Evolutionary conservation across 2,888 invertebrate genomes (phyloP).

Genomic region (Epinotia demarniana): DNA sequence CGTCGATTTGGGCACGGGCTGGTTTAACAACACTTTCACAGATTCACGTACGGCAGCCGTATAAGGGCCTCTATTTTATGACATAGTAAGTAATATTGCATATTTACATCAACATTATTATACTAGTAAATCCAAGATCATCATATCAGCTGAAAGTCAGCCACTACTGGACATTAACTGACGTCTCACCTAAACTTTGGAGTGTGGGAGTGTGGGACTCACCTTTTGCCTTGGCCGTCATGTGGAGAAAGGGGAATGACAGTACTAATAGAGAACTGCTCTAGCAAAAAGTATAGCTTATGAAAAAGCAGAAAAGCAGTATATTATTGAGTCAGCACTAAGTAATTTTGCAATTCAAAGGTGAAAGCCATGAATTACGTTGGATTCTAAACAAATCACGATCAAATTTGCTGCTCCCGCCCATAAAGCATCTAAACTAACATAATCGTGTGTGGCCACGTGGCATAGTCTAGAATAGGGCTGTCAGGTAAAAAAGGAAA

Average conservation of each 20-base stretch:
- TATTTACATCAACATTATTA: background rate
- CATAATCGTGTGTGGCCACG: constrained; percentile 36
- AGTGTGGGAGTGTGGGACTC: no score
- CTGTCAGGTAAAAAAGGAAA: constrained; percentile 8
- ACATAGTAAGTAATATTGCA: background rate
- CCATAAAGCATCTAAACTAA: constrained; percentile 23
- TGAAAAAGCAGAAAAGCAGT: no score
- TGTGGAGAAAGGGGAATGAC: no score
- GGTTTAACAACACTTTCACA: constrained; percentile 32
- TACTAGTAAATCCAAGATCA: no score
- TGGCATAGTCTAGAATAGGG: constrained; percentile 28
- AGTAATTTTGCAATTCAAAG: constrained; percentile 22
- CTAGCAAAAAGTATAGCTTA: no score
- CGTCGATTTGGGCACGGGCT: constrained; percentile 13
- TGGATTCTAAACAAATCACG: constrained; percentile 35
- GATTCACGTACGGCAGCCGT: constrained; percentile 31
- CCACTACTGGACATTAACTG: no score
- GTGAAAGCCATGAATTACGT: constrained; percentile 20
- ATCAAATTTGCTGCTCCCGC: constrained; percentile 31
- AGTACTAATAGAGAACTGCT: no score
- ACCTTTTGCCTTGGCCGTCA: no score
- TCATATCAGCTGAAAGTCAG: no score
- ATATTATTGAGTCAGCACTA: background rate
- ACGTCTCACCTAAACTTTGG: no score
- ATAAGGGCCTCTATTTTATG: constrained; percentile 14